Conservation (phyloP, 2,888 invertebrate species). For the Actias luna region DNA sequence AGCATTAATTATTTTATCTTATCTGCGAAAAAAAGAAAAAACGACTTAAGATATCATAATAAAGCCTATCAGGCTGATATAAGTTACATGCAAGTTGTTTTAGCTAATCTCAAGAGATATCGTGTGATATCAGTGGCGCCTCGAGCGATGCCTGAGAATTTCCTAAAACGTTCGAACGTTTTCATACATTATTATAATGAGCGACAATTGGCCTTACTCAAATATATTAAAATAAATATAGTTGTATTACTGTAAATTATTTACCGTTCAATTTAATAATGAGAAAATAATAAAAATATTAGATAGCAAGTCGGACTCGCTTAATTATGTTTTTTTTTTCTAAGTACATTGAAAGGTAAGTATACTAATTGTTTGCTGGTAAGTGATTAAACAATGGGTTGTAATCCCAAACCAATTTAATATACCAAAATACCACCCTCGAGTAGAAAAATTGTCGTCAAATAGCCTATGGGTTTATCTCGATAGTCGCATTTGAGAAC, state of each 20-base stretch:
- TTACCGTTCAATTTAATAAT: not conserved
- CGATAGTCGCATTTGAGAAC: no score
- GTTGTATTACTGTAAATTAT: not conserved
- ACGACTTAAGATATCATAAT: slow-evolving; percentile 18
- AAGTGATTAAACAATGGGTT: no score
- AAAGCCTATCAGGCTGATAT: slow-evolving; percentile 19
- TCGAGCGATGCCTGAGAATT: slow-evolving; percentile 10
- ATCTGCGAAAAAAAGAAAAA: slow-evolving; percentile 16
- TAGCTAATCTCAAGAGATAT: slow-evolving; percentile 24
- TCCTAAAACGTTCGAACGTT: slow-evolving; percentile 15
- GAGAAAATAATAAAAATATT: no score
- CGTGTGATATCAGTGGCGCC: slow-evolving; percentile 27
- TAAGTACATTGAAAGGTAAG: no score
- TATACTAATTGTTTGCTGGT: no score
- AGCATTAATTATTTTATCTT: slow-evolving; percentile 16
- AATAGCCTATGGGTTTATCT: no score
- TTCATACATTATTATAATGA: not conserved
- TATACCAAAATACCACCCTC: no score
- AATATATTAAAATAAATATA: not conserved
- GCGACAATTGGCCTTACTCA: not conserved
- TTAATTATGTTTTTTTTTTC: no score
- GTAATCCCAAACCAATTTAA: no score
- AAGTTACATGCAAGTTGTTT: slow-evolving; percentile 21
- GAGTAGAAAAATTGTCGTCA: no score
- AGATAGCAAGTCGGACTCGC: no score